Percentiles rank a stretch among this genome's conserved stretches.
phyloP scores from a whole-genome alignment of 2,113 vertebrate species.

The Formicarius rufipectus region DNA sequence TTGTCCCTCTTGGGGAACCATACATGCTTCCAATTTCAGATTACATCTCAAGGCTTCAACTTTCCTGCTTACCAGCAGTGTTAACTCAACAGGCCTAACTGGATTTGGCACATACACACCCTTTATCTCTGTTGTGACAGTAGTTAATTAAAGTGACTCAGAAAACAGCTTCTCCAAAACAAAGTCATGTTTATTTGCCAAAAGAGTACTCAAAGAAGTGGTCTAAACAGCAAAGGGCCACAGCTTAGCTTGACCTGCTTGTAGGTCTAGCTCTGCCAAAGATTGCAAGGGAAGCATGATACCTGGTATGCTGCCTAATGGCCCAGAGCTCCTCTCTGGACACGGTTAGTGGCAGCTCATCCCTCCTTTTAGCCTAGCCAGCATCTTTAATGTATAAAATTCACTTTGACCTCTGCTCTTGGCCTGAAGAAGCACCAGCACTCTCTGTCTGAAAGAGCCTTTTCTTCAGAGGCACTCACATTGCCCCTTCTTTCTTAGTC shows the following conservation, averaged over 20 bases:
- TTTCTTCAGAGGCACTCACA: not conserved
- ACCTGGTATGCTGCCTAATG: not conserved
- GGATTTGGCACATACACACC: constrained; percentile 49
- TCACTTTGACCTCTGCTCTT: not conserved
- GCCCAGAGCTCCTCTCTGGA: not conserved
- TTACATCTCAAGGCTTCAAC: not conserved
- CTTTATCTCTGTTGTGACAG: constrained; percentile 64
- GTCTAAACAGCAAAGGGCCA: not conserved
- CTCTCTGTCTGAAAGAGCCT: not conserved
- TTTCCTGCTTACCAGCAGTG: not conserved
- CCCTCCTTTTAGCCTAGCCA: not conserved
- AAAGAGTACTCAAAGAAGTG: not conserved
- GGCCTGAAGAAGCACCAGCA: not conserved
- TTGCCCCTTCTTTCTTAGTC: not conserved
- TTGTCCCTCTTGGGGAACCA: not conserved
- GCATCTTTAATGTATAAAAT: not conserved
- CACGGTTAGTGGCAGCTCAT: not conserved
- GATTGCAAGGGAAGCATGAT: not conserved
- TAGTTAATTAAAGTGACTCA: constrained; percentile 53
- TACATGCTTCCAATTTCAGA: not conserved
- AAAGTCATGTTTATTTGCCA: not conserved
- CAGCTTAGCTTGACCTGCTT: not conserved
- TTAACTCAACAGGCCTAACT: constrained; percentile 30
- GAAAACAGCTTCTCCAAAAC: constrained; percentile 34
- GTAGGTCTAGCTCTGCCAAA: not conserved